Base-by-base conservation (phyloP, 2,888 invertebrate species). In the Agrochola circellaris region DNA sequence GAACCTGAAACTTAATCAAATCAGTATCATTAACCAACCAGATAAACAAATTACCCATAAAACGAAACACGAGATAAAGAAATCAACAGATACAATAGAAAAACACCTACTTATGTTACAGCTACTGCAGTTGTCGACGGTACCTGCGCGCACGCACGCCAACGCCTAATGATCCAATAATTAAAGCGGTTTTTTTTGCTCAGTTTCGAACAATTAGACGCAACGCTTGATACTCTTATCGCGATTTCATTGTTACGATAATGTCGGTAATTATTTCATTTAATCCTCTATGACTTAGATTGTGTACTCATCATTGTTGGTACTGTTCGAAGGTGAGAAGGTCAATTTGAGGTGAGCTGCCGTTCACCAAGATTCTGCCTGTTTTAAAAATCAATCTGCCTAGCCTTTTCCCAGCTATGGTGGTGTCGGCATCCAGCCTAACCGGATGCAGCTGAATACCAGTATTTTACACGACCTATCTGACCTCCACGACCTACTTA, bases 151-250 rank as follows among this genome's bases (percentile, higher is more conserved):
- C 70, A 82, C 89, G 87, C 94, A 93, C 91, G 92, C 92, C 84
- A 92, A 61, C 80, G 87, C 89, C 92, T 95, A 95, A 95, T 95
- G 95, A 94, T 91, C 90, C 87, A 90, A 89, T 92, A 93, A 94
- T 95, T 93, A 94, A 90, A 88, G 71, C 81, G 87, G 93, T 94
- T 93, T 94, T 94, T 94, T 93, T 91, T 82, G 85, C 81, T 82
- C 87, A 88, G 90, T 93, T 93, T 90, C 93, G 89, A 90, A 91
- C 92, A 93, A 95, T 95, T 95, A 95, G 89, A 90, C 89, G 90
- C 92, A 91, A 89, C 78, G 82, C 75, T 87, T 85, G 87, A 90
- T 89, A 87, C 88, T 77, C 80, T 88, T 88, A 88, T 81, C 84
- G 82, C 90, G 90, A 92, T 92, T 92, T 89, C 90, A 89, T 90